Evolutionary conservation across 1,140 invertebrate species (phyloP), one percentile per base, ranked within the genome.

Genomic region (Maniola jurtina): DNA sequence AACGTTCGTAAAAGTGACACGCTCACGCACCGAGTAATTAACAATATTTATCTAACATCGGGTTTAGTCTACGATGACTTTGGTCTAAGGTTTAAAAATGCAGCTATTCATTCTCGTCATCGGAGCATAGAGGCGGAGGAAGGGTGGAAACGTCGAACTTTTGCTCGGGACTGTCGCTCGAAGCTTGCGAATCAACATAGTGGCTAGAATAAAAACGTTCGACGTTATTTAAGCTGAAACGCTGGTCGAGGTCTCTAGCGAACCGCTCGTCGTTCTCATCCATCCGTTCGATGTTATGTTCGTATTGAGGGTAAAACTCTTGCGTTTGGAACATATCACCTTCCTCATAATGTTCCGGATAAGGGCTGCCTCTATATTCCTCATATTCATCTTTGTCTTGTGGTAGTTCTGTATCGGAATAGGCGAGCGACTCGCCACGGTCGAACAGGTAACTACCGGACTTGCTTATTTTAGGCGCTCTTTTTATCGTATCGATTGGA

Each of bases 141-240:
- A 95, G 92, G 36, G 91, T 94, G 5, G 93, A 92, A 0, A 95
- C 93, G 72, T 95, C 94, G 75, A 95, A 95, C 76, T 93, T 93
- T 45, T 93, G 93, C 72, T 94, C 93, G 11, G 93, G 93, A 45
- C 93, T 93, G 13, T 92, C 91, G 72, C 88, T 90, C 14, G 88
- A 90, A 71, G 87, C 87, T 58, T 90, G 88, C 52, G 88, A 90
- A 68, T 90, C 88, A 33, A 90, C 87, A 62, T 90, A 90, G 61
- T 89, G 87, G 72, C 85, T 89, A 59, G 88, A 90, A 77, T 90
- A 90, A 68, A 88, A 89, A 61, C 88, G 77, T 63, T 89, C 88
- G 25, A 90, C 87, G 68, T 89, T 89, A 63, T 90, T 90, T 54
- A 89, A 68, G 69, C 86, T 89, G 65, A 89, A 89, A 11, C 88